Conservation (phyloP, 2,888 invertebrate species). For the Osmoderma eremita region DNA sequence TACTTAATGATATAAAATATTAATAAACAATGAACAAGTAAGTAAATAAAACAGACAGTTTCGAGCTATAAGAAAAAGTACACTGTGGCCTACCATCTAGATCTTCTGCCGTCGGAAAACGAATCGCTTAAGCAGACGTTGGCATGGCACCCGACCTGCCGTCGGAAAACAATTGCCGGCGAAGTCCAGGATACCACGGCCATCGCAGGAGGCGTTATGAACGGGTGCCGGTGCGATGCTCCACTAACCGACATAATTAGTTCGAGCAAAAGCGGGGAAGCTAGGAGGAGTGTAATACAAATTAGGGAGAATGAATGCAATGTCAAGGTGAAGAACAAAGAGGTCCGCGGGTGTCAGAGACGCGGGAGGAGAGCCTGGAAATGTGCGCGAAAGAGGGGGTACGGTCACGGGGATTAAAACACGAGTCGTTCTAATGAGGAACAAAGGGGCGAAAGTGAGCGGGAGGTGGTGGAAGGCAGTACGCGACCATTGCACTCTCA, state of each 20-base stretch:
- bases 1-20: too few species aligned
- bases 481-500: slow-evolving; percentile 33
- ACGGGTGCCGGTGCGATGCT: slow-evolving; percentile 53
- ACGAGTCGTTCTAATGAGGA: slow-evolving; percentile 46
- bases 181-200: slow-evolving; percentile 35
- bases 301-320: slow-evolving; percentile 55
- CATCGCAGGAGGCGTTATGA: slow-evolving; percentile 44
- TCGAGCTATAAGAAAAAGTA: background rate
- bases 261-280: slow-evolving; percentile 49
- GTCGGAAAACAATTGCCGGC: slow-evolving; percentile 8
- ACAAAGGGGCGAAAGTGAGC: slow-evolving; percentile 34
- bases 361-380: slow-evolving; percentile 1
- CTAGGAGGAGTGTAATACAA: slow-evolving; percentile 45
- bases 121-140: slow-evolving; percentile 11
- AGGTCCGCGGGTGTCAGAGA: slow-evolving; percentile 52
- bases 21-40: background rate
- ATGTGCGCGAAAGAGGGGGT: slow-evolving; percentile 32
- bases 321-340: slow-evolving; percentile 56
- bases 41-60: background rate
- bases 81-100: background rate
- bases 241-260: slow-evolving; percentile 61
- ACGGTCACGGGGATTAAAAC: slow-evolving; percentile 47
- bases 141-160: slow-evolving; percentile 11
- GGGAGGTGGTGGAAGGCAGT: slow-evolving; percentile 26
- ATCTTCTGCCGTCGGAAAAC: slow-evolving; percentile 22